A percentile compares a stretch with the other conserved stretches of the same genome.
Conservation (phyloP, 2,797 vertebrate species). For the Tachyglossus aculeatus region DNA sequence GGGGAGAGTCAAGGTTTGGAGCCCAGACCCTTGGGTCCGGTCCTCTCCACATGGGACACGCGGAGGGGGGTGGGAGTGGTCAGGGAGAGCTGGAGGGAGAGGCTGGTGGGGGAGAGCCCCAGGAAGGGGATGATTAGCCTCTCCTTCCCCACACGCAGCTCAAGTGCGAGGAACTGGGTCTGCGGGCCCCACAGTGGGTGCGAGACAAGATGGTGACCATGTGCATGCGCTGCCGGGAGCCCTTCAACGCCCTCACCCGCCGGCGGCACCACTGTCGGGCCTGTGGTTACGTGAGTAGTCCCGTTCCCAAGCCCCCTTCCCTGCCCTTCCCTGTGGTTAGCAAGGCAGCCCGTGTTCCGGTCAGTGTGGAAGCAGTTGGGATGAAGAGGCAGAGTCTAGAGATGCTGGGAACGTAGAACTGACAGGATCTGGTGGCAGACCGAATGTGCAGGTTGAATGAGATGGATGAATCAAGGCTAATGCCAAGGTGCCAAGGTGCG, state of each 20-base stretch:
- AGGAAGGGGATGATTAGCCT: not conserved
- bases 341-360: not conserved
- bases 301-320: accelerated
- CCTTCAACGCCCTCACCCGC: constrained; percentile 83
- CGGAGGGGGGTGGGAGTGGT: too few species aligned
- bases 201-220: constrained; percentile 87
- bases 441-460: too few species aligned
- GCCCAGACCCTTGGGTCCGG: accelerated
- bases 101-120: too few species aligned
- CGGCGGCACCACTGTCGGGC: constrained; percentile 91
- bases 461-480: too few species aligned
- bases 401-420: too few species aligned
- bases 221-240: constrained; percentile 89
- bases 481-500: too few species aligned
- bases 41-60: not conserved
- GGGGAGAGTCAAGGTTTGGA: too few species aligned
- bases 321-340: not conserved
- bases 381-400: too few species aligned
- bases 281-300: constrained; percentile 83
- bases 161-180: constrained; percentile 79
- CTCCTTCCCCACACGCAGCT: constrained; percentile 50
- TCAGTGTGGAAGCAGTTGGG: too few species aligned
- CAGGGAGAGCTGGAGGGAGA: too few species aligned
- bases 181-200: constrained; percentile 87
- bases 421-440: too few species aligned